Base-by-base conservation (phyloP, 2,888 invertebrate genomes). In the Cataglyphis albicans region DNA sequence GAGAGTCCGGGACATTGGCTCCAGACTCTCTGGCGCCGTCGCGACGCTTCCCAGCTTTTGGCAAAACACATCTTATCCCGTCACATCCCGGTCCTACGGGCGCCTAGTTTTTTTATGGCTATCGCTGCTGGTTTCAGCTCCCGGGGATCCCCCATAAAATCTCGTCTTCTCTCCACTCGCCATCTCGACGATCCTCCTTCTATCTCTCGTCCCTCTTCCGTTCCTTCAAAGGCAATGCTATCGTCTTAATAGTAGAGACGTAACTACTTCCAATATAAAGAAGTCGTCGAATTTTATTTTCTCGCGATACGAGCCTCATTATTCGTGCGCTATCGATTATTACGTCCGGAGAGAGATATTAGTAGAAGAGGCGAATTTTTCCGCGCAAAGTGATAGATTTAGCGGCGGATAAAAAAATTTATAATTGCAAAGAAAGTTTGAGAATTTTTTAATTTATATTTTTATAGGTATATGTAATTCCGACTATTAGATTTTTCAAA, bases 21-120 rank as follows among this genome's bases (percentile, higher is more conserved):
- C 93, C 93, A 93, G 93, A 93, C 93, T 90, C 91, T 92, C 91
- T 93, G 93, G 93, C 93, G 93, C 93, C 93, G 93, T 93, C 93
- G 91, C 92, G 93, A 89, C 93, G 92, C 90, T 90, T 89, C 88
- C 91, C 90, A 90, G 92, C 92, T 92, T 93, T 93, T 93, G 93
- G 93, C 93, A 93, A 93, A 93, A 93, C 92, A 93, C 92, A 92
- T 93, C 91, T 88, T 88, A 88, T 78, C 91, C 90, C 89, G 88
- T 84, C 91, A 88, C 88, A 89, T 88, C 90, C 91, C 88, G 89
- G 90, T 78, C 57, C 76, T 87, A 88, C 88, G 90, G 90, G 88
- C 85, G 86, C 86, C 90, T 90, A 88, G 89, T 88, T 91, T 91
- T 92, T 91, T 92, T 92, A 90, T 88, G 78, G 86, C 90, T 87